phyloP scores from a whole-genome alignment of 2,113 vertebrate species.

The Labeo catla region DNA sequence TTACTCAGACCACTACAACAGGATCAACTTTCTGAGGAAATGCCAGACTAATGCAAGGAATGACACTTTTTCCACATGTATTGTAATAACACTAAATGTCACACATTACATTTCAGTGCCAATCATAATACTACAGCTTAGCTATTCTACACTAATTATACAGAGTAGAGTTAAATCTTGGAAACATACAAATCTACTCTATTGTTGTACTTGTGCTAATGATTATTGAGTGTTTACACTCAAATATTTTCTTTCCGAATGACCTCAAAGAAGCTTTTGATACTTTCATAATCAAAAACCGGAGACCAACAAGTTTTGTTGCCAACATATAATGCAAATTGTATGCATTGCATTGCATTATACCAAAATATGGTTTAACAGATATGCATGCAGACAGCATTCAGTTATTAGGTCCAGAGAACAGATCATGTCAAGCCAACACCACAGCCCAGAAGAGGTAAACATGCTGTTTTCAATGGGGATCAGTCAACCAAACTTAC shows the following conservation, averaged over 20 bases:
- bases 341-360: background rate
- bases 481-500: constrained; percentile 63
- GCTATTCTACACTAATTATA: background rate
- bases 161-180: background rate
- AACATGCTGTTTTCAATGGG: constrained; percentile 32
- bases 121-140: background rate
- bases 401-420: constrained; percentile 51
- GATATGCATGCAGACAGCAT: constrained; percentile 21
- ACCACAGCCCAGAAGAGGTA: constrained; percentile 18
- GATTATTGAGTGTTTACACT: background rate
- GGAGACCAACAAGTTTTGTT: background rate
- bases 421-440: constrained; percentile 49
- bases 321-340: background rate
- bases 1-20: constrained; percentile 1
- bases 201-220: background rate
- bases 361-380: background rate
- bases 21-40: background rate
- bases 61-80: background rate
- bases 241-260: too few species aligned
- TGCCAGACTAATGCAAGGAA: background rate
- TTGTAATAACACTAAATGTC: background rate
- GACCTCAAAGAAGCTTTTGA: background rate
- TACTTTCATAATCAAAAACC: background rate
- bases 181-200: background rate
- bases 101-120: background rate